These are phyloP conservation scores for Vulpes ferrilata DNA, from an alignment of 2,113 vertebrate species.

Conservation along the genomic window DNA sequence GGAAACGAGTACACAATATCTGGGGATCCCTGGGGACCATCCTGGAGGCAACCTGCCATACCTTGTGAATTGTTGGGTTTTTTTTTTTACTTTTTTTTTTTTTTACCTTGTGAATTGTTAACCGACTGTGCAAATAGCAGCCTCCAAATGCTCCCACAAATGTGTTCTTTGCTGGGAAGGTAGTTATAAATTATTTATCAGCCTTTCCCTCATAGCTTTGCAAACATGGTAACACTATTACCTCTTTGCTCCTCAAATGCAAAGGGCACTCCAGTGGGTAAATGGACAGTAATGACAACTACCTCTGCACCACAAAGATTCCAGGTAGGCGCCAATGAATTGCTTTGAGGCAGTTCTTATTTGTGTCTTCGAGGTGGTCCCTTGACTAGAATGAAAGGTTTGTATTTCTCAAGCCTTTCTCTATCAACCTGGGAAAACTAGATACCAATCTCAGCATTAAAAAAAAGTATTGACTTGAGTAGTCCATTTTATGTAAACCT, in stretches of 20 bases:
- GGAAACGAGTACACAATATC: background rate
- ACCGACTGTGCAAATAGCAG: background rate
- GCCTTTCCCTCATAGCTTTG: constrained; percentile 44
- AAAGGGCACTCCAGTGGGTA: background rate
- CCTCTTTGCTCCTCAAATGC: constrained; percentile 52
- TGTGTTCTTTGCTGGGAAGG: background rate
- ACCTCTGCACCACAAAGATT: background rate
- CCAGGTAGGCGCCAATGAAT: background rate
- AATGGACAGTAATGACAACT: background rate
- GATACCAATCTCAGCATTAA: background rate
- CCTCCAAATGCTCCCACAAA: background rate
- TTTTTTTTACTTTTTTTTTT: background rate
- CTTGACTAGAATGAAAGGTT: constrained; percentile 25
- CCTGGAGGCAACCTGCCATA: background rate
- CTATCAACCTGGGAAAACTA: constrained; percentile 1
- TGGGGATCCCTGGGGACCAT: background rate
- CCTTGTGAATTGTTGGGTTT: background rate
- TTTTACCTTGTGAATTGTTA: constrained; percentile 18
- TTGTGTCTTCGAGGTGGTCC: constrained; percentile 35
- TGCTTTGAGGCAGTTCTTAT: background rate
- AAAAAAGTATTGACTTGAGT: background rate
- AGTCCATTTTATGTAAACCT: background rate
- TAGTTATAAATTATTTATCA: constrained; percentile 13
- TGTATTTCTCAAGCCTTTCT: constrained; percentile 29
- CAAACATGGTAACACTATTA: constrained; percentile 20